phyloP scores from a whole-genome alignment of 2,797 vertebrate species.

The Anomalospiza imberbis region DNA sequence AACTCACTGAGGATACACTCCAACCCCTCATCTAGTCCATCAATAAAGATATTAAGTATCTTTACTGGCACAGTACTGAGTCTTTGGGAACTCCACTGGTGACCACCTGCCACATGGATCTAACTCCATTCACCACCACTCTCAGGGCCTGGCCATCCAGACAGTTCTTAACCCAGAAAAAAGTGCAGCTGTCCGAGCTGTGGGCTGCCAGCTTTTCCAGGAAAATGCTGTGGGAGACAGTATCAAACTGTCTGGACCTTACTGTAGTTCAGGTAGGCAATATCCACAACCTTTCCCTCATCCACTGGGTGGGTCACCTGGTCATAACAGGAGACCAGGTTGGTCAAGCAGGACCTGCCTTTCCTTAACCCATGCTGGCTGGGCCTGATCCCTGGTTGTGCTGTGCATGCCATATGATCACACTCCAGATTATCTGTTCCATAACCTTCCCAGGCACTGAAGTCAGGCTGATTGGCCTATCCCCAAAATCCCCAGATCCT shows the following conservation, averaged over 20 bases:
- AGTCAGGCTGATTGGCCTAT: background rate
- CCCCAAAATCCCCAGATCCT: background rate
- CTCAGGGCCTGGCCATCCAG: background rate
- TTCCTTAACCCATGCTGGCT: background rate
- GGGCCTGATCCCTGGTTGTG: background rate
- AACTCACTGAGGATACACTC: background rate
- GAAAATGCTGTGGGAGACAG: background rate
- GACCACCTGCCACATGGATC: no score
- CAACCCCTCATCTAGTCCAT: no score
- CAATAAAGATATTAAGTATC: background rate
- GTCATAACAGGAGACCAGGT: background rate
- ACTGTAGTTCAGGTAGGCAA: no score
- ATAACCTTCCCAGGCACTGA: background rate
- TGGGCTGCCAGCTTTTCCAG: background rate
- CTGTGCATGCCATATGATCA: fast-evolving
- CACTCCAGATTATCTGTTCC: background rate
- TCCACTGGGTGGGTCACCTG: background rate
- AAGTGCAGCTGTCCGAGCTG: background rate
- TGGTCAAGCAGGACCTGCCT: background rate
- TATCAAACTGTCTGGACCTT: background rate
- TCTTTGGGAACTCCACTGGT: background rate
- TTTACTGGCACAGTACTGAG: background rate
- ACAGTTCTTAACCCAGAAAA: background rate
- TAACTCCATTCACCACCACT: background rate
- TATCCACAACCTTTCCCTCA: background rate